These are phyloP conservation scores for Lasioglossum zephyrum DNA, from an alignment of 2,888 invertebrate species.

Conservation along the genomic window DNA sequence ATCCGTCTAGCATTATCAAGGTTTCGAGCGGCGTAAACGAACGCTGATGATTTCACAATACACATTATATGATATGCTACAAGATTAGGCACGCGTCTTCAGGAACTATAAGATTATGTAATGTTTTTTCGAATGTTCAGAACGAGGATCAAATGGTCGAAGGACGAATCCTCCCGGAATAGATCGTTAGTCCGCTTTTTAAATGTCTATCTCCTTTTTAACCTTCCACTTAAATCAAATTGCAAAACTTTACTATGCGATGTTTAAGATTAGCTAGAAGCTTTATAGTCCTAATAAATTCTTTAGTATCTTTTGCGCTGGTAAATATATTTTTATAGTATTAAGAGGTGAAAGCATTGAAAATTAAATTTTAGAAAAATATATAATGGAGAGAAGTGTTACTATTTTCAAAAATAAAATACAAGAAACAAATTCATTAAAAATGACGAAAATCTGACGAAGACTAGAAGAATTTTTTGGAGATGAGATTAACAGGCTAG, in stretches of 20 bases:
- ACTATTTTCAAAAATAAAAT: not conserved
- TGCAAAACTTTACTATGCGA: not conserved
- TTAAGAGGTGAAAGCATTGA: not conserved
- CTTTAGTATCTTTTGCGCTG: not conserved
- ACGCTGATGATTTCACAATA: slow-evolving; percentile 44
- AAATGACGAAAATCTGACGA: not conserved
- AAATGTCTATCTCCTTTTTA: not conserved
- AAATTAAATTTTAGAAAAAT: not conserved
- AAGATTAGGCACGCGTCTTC: not conserved
- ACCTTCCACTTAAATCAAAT: not conserved
- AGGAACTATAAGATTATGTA: slow-evolving; percentile 31
- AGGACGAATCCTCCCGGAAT: slow-evolving; percentile 6
- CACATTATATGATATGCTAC: slow-evolving; percentile 40
- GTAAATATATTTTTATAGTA: not conserved
- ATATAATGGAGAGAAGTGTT: not conserved
- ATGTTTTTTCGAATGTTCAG: slow-evolving; percentile 20
- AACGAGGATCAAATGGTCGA: not conserved
- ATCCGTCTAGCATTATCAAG: slow-evolving; percentile 33
- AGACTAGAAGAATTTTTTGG: not conserved
- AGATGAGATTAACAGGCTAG: not conserved
- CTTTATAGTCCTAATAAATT: not conserved
- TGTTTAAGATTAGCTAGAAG: too few species aligned
- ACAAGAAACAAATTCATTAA: not conserved
- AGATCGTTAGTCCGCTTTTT: not conserved
- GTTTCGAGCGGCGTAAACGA: slow-evolving; percentile 38